Conservation (phyloP, 2,888 invertebrate species). For the Diarsia mendica region DNA sequence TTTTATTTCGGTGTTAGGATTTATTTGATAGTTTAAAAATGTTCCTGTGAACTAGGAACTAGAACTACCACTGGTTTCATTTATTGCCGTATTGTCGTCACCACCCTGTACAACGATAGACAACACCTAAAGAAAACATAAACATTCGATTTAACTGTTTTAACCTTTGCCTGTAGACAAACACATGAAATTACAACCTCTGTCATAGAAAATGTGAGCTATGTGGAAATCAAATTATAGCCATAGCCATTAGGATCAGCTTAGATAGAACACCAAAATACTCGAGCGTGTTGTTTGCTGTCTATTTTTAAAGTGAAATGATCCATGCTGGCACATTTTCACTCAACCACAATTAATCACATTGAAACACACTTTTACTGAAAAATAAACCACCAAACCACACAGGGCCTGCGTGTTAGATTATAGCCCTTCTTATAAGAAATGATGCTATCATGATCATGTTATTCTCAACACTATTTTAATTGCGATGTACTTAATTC, state of each 20-base stretch:
- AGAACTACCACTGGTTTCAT: no score
- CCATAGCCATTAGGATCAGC: background rate
- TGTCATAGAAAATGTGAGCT: background rate
- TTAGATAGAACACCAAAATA: background rate
- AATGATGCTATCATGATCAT: no score
- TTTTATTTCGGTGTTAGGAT: no score
- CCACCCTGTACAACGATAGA: background rate
- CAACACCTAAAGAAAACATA: slow-evolving; percentile 1
- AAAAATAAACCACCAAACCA: background rate
- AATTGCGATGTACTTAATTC: background rate
- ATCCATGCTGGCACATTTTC: background rate
- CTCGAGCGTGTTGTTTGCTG: background rate
- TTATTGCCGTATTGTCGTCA: no score
- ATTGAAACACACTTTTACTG: background rate
- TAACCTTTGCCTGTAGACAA: background rate
- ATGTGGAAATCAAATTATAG: background rate
- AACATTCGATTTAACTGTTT: background rate
- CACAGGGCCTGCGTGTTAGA: background rate
- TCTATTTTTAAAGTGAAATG: background rate
- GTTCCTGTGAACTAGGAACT: no score
- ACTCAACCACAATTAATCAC: background rate
- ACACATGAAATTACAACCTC: slow-evolving; percentile 5
- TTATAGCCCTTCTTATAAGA: background rate
- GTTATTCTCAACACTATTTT: background rate
- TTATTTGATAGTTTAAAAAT: no score